Percentiles rank a stretch among this genome's conserved stretches.
Conservation (phyloP, 2,113 vertebrate genomes). For the Urocolius indicus region DNA sequence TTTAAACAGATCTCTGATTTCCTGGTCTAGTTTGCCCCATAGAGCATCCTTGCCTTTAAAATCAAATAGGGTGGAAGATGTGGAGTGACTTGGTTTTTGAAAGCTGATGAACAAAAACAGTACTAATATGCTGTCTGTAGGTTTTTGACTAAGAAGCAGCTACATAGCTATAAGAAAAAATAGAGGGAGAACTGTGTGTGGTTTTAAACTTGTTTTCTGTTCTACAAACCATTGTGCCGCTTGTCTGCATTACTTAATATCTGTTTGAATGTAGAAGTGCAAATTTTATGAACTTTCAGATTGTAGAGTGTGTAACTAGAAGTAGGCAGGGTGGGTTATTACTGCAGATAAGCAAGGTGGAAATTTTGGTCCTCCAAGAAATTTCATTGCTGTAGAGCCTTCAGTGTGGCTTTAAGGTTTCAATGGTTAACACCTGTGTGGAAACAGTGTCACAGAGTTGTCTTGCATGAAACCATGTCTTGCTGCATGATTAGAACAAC, state of each 20-base stretch:
- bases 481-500: neutral
- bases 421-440: neutral
- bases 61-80: neutral
- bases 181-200: neutral
- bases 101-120: constrained; percentile 38
- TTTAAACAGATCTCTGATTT: constrained; percentile 21
- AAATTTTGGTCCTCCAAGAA: neutral
- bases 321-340: neutral
- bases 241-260: neutral
- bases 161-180: neutral
- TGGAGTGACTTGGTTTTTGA: neutral
- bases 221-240: constrained; percentile 1
- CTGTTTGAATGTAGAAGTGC: neutral
- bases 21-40: neutral
- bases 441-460: neutral
- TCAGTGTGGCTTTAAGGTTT: neutral
- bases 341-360: neutral
- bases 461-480: neutral
- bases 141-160: constrained; percentile 1
- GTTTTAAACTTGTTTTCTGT: constrained; percentile 38
- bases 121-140: constrained; percentile 15
- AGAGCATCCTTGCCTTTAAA: neutral
- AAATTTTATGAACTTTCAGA: neutral
- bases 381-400: neutral
- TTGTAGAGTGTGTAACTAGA: neutral